phyloP scores from a whole-genome alignment of 1,140 invertebrate genomes.

The Drosophila albomicans region DNA sequence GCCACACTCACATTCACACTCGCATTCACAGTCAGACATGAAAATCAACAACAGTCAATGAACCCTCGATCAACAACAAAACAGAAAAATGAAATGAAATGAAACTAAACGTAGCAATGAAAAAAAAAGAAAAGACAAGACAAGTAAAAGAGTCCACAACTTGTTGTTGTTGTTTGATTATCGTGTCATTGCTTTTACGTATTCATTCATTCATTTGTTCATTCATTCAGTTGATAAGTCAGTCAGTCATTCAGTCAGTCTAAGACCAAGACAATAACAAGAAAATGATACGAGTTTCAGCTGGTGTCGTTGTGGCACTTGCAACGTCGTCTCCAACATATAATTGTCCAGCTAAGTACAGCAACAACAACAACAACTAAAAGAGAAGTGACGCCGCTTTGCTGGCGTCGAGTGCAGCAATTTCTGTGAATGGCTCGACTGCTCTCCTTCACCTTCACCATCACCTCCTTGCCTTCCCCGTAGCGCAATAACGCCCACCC shows the following conservation, averaged over 20 bases:
- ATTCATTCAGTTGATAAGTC: conserved; percentile 46
- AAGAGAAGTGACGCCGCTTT: conserved; percentile 51
- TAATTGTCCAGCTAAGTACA: conserved; percentile 59
- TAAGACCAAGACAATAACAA: conserved; percentile 69
- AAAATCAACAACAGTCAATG: conserved; percentile 81
- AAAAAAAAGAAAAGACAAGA: not conserved
- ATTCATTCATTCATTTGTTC: conserved; percentile 55
- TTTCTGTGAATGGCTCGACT: conserved; percentile 70
- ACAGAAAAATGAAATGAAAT: conserved; percentile 3
- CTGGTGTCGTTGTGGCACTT: conserved; percentile 38
- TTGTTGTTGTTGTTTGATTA: conserved; percentile 56
- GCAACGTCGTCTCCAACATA: conserved; percentile 42
- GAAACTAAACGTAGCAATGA: conserved; percentile 19
- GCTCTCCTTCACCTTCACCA: not conserved
- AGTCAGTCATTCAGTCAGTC: conserved; percentile 11
- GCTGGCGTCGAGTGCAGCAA: conserved; percentile 49
- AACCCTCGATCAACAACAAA: conserved; percentile 52
- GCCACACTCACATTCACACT: conserved; percentile 12
- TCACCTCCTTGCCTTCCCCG: too few species aligned
- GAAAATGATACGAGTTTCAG: conserved; percentile 65
- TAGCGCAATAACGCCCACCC: conserved; percentile 18
- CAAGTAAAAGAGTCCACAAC: conserved; percentile 3
- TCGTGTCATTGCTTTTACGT: conserved; percentile 68
- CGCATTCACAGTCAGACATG: conserved; percentile 53
- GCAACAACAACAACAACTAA: conserved; percentile 27